phyloP scores from a whole-genome alignment of 2,888 invertebrate species.

The Torymus texanus region DNA sequence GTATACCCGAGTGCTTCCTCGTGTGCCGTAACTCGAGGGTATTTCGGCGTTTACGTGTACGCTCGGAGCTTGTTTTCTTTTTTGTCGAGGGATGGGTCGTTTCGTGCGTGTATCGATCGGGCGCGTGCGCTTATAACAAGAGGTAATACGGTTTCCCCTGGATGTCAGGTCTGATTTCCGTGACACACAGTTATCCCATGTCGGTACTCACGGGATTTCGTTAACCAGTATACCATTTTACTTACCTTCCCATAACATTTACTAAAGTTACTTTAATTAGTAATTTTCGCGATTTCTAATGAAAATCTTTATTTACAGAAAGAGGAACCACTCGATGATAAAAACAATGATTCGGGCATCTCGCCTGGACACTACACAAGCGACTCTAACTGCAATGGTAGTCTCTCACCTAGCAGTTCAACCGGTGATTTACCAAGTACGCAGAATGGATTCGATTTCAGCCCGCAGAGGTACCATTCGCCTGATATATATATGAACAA shows the following conservation, averaged over 20 bases:
- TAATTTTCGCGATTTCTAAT: too few relatives aligned
- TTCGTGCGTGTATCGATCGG: constrained; percentile 17
- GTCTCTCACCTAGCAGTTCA: constrained; percentile 60
- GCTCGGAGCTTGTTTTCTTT: neutral
- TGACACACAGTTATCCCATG: too few relatives aligned
- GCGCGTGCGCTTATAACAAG: too few relatives aligned
- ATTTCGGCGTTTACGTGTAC: neutral
- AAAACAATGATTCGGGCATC: constrained; percentile 70
- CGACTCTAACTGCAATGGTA: constrained; percentile 62
- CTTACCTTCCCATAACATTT: too few relatives aligned
- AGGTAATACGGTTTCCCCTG: too few relatives aligned
- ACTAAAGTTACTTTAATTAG: too few relatives aligned
- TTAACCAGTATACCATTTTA: too few relatives aligned
- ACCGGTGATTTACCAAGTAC: too few relatives aligned
- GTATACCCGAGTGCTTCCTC: neutral
- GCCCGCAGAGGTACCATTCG: constrained; percentile 16
- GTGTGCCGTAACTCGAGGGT: constrained; percentile 5
- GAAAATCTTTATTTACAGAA: constrained; percentile 26
- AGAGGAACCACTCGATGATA: constrained; percentile 52
- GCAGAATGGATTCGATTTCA: constrained; percentile 23
- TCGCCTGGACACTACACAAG: constrained; percentile 69
- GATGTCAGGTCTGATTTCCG: too few relatives aligned
- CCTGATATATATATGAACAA: too few relatives aligned
- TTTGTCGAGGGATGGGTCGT: neutral
- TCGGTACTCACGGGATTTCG: too few relatives aligned